These are phyloP conservation scores for Eriosoma lanigerum DNA, from an alignment of 1,140 invertebrate genomes.

Conservation along the genomic window DNA sequence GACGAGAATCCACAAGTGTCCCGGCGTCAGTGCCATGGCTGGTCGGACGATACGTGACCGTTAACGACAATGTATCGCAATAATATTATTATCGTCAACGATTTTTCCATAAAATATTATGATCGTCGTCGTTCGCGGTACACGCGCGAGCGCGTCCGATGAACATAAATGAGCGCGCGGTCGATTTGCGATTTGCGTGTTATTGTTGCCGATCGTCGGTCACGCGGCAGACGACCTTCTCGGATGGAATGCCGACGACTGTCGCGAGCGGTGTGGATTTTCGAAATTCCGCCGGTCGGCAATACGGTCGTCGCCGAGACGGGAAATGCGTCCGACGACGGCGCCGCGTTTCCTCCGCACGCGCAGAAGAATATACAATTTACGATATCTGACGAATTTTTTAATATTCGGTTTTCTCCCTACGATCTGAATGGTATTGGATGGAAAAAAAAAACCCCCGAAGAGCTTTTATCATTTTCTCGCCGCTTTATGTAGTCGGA, in stretches of 20 bases:
- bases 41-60: no score
- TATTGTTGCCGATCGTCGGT: background rate
- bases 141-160: no score
- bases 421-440: no score
- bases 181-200: no score
- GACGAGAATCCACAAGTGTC: background rate
- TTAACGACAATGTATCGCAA: background rate
- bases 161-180: no score
- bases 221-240: background rate
- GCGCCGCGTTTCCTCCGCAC: background rate
- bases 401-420: no score
- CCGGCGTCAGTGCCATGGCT: background rate
- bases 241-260: conserved; percentile 1
- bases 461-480: no score
- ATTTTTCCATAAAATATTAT: background rate
- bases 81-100: background rate
- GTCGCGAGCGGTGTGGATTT: background rate
- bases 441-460: no score
- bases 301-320: background rate
- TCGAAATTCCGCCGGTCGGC: background rate
- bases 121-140: background rate
- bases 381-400: no score
- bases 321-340: background rate
- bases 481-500: no score
- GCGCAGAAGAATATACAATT: no score